These are phyloP conservation scores for Apodemus agrarius DNA, from an alignment of 2,797 vertebrate genomes.

Conservation along the genomic window DNA sequence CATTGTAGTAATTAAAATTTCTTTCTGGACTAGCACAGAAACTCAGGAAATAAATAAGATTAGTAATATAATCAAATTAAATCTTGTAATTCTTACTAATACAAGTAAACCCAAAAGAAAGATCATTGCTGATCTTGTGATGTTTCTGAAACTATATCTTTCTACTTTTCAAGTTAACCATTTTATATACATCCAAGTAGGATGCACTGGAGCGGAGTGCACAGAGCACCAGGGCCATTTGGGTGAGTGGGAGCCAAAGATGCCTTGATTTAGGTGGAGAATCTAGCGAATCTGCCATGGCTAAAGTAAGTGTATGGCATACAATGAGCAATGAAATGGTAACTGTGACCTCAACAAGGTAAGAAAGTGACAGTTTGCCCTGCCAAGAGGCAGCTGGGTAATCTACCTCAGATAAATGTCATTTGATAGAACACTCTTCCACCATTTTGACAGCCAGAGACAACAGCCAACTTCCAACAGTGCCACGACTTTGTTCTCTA, in stretches of 20 bases:
- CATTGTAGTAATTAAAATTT: not conserved
- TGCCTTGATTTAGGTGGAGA: not conserved
- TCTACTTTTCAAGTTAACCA: not conserved
- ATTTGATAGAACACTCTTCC: conserved; percentile 49
- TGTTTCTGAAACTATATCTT: conserved; percentile 33
- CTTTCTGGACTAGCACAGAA: conserved; percentile 38
- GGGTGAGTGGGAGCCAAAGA: conserved; percentile 21
- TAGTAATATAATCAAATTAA: conserved; percentile 47
- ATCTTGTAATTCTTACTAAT: conserved; percentile 38
- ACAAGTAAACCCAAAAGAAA: not conserved
- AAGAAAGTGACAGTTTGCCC: conserved; percentile 33
- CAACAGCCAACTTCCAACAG: conserved; percentile 47
- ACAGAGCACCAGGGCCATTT: not conserved
- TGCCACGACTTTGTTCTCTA: not conserved
- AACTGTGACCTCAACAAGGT: not conserved
- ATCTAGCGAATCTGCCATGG: conserved; percentile 38
- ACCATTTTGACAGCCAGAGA: conserved; percentile 48
- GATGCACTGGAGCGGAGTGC: not conserved
- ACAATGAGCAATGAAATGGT: conserved; percentile 36
- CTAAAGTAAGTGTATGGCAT: conserved; percentile 37
- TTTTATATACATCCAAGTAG: not conserved
- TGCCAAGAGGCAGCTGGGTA: not conserved
- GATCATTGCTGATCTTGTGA: not conserved
- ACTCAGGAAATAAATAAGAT: conserved; percentile 33
- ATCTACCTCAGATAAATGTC: not conserved